Conservation (phyloP, 1,140 invertebrate species). For the Drosophila tristis region DNA sequence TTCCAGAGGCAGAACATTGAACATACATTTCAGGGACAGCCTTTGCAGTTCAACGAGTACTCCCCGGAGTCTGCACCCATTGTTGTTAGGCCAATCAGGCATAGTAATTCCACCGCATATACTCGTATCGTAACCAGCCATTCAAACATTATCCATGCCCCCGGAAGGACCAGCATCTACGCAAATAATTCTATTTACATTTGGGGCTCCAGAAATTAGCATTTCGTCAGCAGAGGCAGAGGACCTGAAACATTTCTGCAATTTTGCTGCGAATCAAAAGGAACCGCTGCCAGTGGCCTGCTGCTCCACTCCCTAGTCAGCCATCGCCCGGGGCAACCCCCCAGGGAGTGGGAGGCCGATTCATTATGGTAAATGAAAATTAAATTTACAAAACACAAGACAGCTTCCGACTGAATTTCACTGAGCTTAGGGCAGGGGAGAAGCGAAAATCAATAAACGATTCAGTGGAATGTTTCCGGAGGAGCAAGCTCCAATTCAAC, state of each 20-base stretch:
- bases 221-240: conserved; percentile 1
- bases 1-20: no score
- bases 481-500: no score
- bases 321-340: no score
- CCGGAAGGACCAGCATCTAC: not conserved
- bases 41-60: no score
- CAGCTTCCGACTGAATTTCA: not conserved
- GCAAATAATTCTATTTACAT: conserved; percentile 11
- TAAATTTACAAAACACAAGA: conserved; percentile 20
- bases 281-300: conserved; percentile 5
- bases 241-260: not conserved
- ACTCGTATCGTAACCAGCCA: not conserved
- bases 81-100: no score
- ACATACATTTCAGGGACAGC: no score
- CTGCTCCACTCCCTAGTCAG: not conserved
- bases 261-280: conserved; percentile 15
- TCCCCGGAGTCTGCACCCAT: no score
- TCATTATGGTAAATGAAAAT: conserved; percentile 25
- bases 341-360: not conserved
- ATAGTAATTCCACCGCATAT: no score
- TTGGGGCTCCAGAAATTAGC: conserved; percentile 1
- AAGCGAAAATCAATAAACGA: no score
- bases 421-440: no score
- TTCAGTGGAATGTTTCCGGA: no score
- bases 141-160: conserved; percentile 7